phyloP scores from a whole-genome alignment of 2,888 invertebrate species.

The Petrolisthes manimaculis region DNA sequence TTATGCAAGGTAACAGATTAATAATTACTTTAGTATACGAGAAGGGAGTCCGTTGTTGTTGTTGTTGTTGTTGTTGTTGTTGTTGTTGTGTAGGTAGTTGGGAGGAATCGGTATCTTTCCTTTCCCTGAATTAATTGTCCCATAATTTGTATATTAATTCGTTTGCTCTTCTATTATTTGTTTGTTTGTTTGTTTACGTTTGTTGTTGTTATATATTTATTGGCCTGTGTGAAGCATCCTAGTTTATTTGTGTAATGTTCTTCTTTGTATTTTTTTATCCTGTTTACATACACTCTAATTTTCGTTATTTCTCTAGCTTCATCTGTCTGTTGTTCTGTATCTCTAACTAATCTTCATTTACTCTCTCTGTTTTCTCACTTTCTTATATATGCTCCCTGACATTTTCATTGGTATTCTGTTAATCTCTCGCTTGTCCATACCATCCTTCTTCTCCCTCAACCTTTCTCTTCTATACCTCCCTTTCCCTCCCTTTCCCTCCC shows the following conservation, averaged over 20 bases:
- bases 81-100: too few relatives aligned
- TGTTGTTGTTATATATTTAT: too few relatives aligned
- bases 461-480: neutral
- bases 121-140: too few relatives aligned
- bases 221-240: too few relatives aligned
- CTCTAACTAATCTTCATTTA: neutral
- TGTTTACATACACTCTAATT: neutral
- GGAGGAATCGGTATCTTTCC: too few relatives aligned
- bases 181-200: too few relatives aligned
- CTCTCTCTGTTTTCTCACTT: neutral
- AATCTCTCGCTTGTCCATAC: neutral
- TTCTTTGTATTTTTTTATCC: neutral
- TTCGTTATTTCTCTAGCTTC: neutral
- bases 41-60: too few relatives aligned
- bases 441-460: neutral
- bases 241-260: neutral
- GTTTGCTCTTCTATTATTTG: too few relatives aligned
- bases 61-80: too few relatives aligned
- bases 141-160: too few relatives aligned
- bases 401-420: neutral
- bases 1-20: too few relatives aligned
- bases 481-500: neutral
- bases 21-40: too few relatives aligned
- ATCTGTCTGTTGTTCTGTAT: neutral
- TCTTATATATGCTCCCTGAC: constrained; percentile 6